Evolutionary conservation across 2,113 vertebrate species (phyloP).

Genomic region (Zosterops japonicus): DNA sequence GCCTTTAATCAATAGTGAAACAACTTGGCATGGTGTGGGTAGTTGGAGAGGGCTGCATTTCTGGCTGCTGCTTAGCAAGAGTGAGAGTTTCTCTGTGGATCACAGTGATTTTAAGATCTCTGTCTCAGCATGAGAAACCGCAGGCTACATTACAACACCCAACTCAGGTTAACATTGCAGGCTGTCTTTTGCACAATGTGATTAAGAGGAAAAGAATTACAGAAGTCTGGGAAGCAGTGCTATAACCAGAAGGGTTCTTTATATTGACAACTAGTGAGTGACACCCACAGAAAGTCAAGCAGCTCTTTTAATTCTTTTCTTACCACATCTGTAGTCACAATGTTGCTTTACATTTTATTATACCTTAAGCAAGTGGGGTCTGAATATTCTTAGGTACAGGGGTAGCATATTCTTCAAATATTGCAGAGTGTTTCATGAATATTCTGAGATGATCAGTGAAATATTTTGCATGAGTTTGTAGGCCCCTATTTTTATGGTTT

Average conservation of each 20-base stretch:
- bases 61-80: background rate
- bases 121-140: background rate
- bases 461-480: background rate
- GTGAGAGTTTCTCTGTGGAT: background rate
- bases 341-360: background rate
- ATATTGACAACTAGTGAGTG: rapidly evolving
- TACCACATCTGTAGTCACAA: background rate
- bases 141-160: background rate
- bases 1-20: background rate
- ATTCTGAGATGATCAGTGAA: background rate
- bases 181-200: background rate
- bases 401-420: background rate
- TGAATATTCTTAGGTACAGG: background rate
- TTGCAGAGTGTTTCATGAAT: background rate
- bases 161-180: background rate
- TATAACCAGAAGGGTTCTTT: background rate
- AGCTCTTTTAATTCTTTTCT: background rate
- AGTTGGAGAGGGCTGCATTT: background rate
- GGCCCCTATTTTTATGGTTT: background rate
- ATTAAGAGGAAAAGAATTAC: background rate
- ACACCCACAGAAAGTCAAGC: background rate
- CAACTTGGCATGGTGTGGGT: background rate
- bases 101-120: background rate
- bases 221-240: background rate
- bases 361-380: background rate